A percentile compares a stretch with the other conserved stretches of the same genome.
These are phyloP conservation scores for Orius laevigatus DNA, from an alignment of 1,140 invertebrate genomes.

Conservation along the genomic window DNA sequence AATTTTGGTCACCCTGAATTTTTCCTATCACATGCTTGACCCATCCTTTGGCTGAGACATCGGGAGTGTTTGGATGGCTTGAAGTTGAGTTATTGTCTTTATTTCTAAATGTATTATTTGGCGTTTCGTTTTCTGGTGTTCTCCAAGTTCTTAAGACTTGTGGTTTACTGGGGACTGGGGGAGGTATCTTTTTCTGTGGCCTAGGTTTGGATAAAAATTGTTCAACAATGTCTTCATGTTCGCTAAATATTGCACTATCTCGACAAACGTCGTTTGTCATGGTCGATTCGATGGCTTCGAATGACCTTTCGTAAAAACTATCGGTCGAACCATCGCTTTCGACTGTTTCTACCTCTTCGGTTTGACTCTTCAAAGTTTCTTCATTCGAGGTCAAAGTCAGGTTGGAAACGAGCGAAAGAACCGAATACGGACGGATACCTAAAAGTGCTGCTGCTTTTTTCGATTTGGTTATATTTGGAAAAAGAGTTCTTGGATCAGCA, in stretches of 20 bases:
- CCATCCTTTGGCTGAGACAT: constrained; percentile 28
- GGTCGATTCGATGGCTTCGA: constrained; percentile 49
- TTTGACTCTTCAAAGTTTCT: constrained; percentile 26
- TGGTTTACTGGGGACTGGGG: constrained; percentile 27
- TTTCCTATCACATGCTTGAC: constrained; percentile 33
- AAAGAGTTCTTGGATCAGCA: constrained; percentile 53
- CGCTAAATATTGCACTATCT: constrained; percentile 72
- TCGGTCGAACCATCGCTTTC: constrained; percentile 34
- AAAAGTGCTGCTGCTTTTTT: constrained; percentile 30
- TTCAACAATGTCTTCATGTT: constrained; percentile 36
- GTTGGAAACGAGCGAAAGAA: constrained; percentile 32
- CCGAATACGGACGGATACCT: constrained; percentile 20
- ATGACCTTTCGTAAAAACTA: constrained; percentile 56
- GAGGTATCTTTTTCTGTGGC: constrained; percentile 10
- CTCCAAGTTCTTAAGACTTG: constrained; percentile 15
- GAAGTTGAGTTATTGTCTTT: not conserved
- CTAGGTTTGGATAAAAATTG: constrained; percentile 8
- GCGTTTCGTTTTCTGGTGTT: not conserved
- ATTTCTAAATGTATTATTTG: not conserved
- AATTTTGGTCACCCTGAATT: constrained; percentile 26
- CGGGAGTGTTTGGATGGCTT: constrained; percentile 13
- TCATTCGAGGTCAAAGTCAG: constrained; percentile 41
- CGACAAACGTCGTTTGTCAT: constrained; percentile 48
- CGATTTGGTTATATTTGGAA: constrained; percentile 32
- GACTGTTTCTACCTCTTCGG: constrained; percentile 20